phyloP scores from a whole-genome alignment of 2,888 invertebrate species.

The Chloromyia formosa region DNA sequence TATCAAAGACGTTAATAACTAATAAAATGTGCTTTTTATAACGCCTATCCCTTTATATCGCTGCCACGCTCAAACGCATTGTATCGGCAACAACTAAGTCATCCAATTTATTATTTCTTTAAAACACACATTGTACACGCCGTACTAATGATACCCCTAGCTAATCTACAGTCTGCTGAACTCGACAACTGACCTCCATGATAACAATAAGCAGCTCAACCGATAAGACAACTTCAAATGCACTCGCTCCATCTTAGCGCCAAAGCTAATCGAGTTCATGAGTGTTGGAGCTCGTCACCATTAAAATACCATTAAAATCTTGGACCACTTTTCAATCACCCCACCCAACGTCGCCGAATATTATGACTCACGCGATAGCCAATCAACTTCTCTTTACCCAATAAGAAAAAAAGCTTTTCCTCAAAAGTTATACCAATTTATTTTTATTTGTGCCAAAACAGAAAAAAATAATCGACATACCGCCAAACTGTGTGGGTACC shows the following conservation, averaged over 20 bases:
- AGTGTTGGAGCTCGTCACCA: not conserved
- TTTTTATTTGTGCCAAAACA: not conserved
- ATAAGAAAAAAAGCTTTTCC: not conserved
- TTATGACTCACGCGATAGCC: not conserved
- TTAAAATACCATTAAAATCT: too few species aligned
- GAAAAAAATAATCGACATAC: not conserved
- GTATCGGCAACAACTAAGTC: too few species aligned
- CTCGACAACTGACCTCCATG: constrained; percentile 14
- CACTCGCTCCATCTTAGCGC: not conserved
- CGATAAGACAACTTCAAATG: constrained; percentile 21
- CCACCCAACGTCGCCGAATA: not conserved
- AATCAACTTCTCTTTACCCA: not conserved
- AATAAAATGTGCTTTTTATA: too few species aligned
- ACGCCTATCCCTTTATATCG: too few species aligned
- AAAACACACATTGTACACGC: too few species aligned
- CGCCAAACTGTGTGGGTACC: too few species aligned
- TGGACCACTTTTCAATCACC: not conserved
- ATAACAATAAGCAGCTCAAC: constrained; percentile 24
- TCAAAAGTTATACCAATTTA: not conserved
- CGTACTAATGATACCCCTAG: not conserved
- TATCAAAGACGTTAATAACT: too few species aligned
- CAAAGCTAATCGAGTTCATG: not conserved
- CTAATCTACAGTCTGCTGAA: constrained; percentile 5
- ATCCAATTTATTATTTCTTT: too few species aligned
- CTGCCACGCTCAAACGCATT: too few species aligned